Base-by-base conservation (phyloP, 2,888 invertebrate species). In the Eupelmus urozonus region DNA sequence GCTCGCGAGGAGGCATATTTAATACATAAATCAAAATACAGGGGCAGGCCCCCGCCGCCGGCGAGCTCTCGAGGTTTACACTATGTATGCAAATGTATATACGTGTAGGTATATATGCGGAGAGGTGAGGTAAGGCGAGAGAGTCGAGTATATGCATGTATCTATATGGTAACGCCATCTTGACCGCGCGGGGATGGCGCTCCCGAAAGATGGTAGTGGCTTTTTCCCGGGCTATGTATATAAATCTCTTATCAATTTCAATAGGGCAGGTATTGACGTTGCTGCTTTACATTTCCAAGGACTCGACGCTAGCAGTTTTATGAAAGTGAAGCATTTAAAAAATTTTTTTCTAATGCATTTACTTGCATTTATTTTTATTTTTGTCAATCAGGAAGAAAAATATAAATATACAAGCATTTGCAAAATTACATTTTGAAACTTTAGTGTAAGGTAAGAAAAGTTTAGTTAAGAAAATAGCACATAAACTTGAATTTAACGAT, bases 21-120 rank as follows among this genome's bases (percentile, higher is more conserved):
- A 85, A 87, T 87, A 85, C 86, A 88, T 89, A 88, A 89, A 89
- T 89, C 89, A 89, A 85, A 88, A 82, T 84, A 78, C 84, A 82
- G 85, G 84, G 82, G 85, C 84, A 86, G 85, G 84, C 82, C 83
- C 82, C 84, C 65, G 86, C 88, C 86, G 81, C 84, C 81, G 86
- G 88, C 51, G 49, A n/a, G n/a, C n/a, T 45, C 63, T 42, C 20
- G 57, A 60, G 72, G 27, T 78, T 74, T 77, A 73, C 80, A 70
- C 76, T 80, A 80, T 80, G 66, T 77, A 80, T 80, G 80, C 80
- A 77, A 80, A 80, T 80, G 49, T 60, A 62, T 49, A 63, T 40
- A 16, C n/a, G 57, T 18, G 59, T 63, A 71, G 25, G 25, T 13
- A 42, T 20, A 57, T 53, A 51, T 34, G 20, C 25, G 34, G 9